These are phyloP conservation scores for Octomys mimax DNA, from an alignment of 2,797 vertebrate genomes.

Conservation along the genomic window DNA sequence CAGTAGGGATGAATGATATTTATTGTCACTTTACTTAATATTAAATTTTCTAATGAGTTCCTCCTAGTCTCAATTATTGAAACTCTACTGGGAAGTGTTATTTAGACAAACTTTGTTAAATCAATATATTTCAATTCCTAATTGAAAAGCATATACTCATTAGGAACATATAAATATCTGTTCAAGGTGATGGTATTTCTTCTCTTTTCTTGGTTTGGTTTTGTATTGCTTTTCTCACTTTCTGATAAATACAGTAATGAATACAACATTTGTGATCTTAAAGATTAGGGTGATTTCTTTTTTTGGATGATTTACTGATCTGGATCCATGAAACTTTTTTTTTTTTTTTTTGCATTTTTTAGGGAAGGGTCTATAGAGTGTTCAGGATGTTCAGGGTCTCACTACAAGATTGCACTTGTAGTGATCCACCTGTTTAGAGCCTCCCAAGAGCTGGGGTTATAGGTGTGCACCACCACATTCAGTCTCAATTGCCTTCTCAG, in stretches of 20 bases:
- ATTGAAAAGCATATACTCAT: neutral
- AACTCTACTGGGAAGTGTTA: neutral
- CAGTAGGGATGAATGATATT: neutral
- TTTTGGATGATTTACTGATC: neutral
- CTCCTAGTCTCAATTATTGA: neutral
- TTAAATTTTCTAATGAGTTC: neutral
- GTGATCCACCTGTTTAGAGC: no score
- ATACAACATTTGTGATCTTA: neutral
- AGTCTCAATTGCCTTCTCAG: no score
- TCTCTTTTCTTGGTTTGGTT: neutral
- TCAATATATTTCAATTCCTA: constrained; percentile 38
- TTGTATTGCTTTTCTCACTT: neutral
- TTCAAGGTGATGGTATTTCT: neutral
- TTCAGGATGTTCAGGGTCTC: no score
- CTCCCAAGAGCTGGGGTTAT: no score
- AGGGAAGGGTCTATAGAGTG: no score
- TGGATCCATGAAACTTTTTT: neutral
- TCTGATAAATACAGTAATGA: neutral
- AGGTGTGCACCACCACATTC: no score
- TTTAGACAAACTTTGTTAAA: constrained; percentile 40
- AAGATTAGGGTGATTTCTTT: neutral
- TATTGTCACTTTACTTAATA: constrained; percentile 46
- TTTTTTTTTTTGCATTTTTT: neutral
- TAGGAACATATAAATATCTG: neutral
- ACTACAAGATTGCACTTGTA: no score